A percentile compares a stretch with the other conserved stretches of the same genome.
Conservation (phyloP, 2,113 vertebrate genomes). For the Arizona elegans region DNA sequence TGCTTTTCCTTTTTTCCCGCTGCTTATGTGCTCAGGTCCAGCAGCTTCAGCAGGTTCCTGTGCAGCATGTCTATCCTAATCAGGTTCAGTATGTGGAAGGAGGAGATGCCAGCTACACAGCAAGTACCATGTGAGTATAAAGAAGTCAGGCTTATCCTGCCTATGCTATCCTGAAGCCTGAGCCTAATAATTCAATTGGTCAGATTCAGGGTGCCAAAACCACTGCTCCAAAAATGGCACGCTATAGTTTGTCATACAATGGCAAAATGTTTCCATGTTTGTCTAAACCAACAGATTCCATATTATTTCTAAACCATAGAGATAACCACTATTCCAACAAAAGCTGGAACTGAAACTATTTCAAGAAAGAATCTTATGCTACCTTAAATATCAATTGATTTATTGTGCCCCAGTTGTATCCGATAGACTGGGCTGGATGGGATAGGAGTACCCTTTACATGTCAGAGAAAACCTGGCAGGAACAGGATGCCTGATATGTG, state of each 20-base stretch:
- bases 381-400: background rate
- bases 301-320: background rate
- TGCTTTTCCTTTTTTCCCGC: background rate
- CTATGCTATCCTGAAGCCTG: background rate
- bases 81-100: conserved; percentile 90
- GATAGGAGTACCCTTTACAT: background rate
- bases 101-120: conserved; percentile 77
- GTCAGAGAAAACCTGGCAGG: background rate
- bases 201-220: background rate
- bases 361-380: background rate
- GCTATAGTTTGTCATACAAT: background rate
- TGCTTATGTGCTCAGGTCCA: conserved; percentile 70
- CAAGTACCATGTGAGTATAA: conserved; percentile 80
- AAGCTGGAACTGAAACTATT: background rate
- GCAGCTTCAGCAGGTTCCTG: conserved; percentile 85
- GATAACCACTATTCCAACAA: background rate
- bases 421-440: background rate
- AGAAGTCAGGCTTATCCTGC: background rate
- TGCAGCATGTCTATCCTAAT: conserved; percentile 83
- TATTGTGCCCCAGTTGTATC: background rate
- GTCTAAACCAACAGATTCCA: background rate
- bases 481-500: background rate
- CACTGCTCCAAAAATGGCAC: background rate
- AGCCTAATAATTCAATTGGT: background rate
- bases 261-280: background rate